Base-by-base conservation (phyloP, 2,888 invertebrate genomes). In the Stegophylla sp. region DNA sequence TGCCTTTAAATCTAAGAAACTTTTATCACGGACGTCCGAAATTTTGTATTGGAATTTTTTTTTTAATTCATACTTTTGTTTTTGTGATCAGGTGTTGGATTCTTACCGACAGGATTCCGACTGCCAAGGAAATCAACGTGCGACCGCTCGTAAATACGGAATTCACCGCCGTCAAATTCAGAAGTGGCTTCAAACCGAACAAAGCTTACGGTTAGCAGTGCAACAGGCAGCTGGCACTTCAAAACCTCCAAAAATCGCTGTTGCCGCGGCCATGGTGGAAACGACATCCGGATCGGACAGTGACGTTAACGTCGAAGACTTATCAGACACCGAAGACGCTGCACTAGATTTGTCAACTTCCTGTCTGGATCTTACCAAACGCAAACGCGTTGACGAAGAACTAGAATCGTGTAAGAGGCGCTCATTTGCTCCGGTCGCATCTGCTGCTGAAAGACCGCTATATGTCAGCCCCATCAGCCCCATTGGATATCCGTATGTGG, bases 111-210 rank as follows among this genome's bases (percentile, higher is more conserved):
- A 92, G 85, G 95, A 95, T 86, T 90, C 91, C 63, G 95, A 95
- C 86, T 95, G 95, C 87, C 92, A 94, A 85, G 94, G 94, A 73
- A 95, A 95, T 87, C 95, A 95, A 87, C 90, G 95, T 75, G 95
- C 95, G 3, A 95, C 95, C 23, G 95, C 95, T 82, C 90, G 95
- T 85, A 95, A 95, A 87, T 95, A 94, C 87, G 93, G 94, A 82
- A 95, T 95, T 84, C 95, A 95, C 87, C 90, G 95, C 82, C 90
- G 95, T 82, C 95, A 95, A 87, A 95, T 95, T 84, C 95, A 95
- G 87, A 95, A 95, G 89, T 95, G 95, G 95, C 88, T 95, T 84
- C 95, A 95, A 87, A 93, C 92, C 85, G 94, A 94, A 87, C 90
- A 91, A 83, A 92, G 91, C 86, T 88, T 95, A 83, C 90, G 94